These are phyloP conservation scores for Danionella dracula DNA, from an alignment of 2,797 vertebrate genomes.

Conservation along the genomic window DNA sequence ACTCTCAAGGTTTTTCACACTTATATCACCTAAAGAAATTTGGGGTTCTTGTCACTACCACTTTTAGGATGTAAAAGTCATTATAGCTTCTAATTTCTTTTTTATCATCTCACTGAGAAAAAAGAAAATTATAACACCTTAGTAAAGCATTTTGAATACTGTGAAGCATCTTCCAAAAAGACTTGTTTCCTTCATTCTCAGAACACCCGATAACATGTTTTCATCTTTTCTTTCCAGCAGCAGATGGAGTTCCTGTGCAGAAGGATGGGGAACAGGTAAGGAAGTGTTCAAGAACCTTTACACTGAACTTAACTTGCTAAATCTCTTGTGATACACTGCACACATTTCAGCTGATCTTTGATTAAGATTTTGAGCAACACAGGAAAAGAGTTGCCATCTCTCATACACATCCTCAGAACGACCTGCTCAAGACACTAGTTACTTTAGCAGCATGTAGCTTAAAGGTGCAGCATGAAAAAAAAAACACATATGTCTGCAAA, in stretches of 20 bases:
- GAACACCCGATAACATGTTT: not conserved
- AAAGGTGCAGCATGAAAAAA: too few relatives aligned
- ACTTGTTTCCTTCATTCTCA: not conserved
- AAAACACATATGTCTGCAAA: too few relatives aligned
- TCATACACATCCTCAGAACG: conserved; percentile 12
- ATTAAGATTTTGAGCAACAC: conserved; percentile 51
- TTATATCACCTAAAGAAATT: too few relatives aligned
- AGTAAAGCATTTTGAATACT: too few relatives aligned
- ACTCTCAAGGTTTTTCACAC: too few relatives aligned
- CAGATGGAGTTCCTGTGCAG: conserved; percentile 89
- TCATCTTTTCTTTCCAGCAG: conserved; percentile 64
- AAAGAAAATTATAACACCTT: too few relatives aligned
- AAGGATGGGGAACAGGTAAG: conserved; percentile 97
- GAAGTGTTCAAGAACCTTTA: not conserved
- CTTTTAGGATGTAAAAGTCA: too few relatives aligned
- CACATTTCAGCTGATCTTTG: conserved; percentile 20
- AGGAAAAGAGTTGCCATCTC: conserved; percentile 31
- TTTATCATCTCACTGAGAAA: too few relatives aligned
- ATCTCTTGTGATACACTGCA: conserved; percentile 16
- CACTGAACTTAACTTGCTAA: not conserved
- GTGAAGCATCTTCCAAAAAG: not conserved
- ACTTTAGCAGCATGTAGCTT: not conserved
- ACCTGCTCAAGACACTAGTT: not conserved
- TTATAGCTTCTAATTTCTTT: too few relatives aligned
- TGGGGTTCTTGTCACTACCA: too few relatives aligned